Percentiles rank a stretch among this genome's conserved stretches.
These are phyloP conservation scores for Tetramorium alpestre DNA, from an alignment of 1,140 invertebrate genomes.

Conservation along the genomic window DNA sequence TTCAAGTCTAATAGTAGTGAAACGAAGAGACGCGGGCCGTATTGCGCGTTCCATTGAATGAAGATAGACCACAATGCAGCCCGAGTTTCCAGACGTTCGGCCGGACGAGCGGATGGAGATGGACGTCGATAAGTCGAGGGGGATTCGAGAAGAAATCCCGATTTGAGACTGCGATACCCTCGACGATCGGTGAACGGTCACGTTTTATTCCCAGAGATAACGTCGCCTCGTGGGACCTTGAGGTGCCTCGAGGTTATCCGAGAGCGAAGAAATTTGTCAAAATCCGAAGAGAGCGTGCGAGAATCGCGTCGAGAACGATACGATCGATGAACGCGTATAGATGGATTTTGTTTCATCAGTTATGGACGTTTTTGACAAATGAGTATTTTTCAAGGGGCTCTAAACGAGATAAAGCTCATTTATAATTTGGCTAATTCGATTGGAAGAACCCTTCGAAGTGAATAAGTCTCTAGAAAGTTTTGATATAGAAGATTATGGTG, in stretches of 20 bases:
- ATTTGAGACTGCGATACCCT: constrained; percentile 66
- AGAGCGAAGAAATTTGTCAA: constrained; percentile 63
- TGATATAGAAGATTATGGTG: not conserved
- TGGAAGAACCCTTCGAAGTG: not conserved
- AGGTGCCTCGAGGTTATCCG: constrained; percentile 22
- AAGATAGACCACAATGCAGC: constrained; percentile 65
- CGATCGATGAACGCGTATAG: not conserved
- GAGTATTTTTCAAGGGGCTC: not conserved
- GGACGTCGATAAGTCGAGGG: constrained; percentile 59
- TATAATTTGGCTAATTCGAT: not conserved
- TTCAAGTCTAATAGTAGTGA: not conserved
- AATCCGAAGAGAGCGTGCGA: constrained; percentile 32
- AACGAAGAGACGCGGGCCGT: not conserved
- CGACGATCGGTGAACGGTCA: constrained; percentile 69
- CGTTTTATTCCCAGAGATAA: constrained; percentile 62
- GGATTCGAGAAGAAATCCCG: constrained; percentile 63
- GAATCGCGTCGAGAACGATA: not conserved
- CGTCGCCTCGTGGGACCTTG: not conserved
- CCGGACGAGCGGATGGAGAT: constrained; percentile 57
- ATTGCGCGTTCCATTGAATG: constrained; percentile 65
- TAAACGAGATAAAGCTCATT: constrained; percentile 9
- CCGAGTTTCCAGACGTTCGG: constrained; percentile 61
- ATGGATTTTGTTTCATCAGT: not conserved
- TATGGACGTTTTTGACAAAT: not conserved
- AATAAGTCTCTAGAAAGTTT: not conserved